Percentiles rank a stretch among this genome's conserved stretches.
phyloP scores from a whole-genome alignment of 1,140 invertebrate species.

The Nymphalis io region DNA sequence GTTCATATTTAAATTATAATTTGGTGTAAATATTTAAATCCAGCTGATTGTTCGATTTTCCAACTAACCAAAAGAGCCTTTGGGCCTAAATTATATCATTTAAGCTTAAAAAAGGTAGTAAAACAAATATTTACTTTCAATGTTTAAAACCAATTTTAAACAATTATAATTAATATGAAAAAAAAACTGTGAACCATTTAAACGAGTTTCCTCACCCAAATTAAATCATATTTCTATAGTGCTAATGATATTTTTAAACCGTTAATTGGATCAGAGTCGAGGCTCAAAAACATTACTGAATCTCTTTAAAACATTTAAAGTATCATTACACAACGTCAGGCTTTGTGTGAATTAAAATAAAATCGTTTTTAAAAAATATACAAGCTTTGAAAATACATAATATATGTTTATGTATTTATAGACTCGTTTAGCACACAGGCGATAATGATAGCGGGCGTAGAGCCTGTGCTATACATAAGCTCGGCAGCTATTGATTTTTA shows the following conservation, averaged over 20 bases:
- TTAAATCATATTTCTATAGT: constrained; percentile 5
- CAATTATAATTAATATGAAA: background rate
- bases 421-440: background rate
- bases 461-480: constrained; percentile 12
- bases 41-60: no score
- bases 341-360: background rate
- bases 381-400: background rate
- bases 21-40: no score
- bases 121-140: no score
- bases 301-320: constrained; percentile 10
- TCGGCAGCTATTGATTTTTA: constrained; percentile 21
- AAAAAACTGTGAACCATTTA: background rate
- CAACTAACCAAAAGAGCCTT: no score
- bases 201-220: background rate
- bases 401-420: background rate
- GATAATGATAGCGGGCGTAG: constrained; percentile 11
- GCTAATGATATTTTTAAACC: constrained; percentile 5
- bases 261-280: constrained; percentile 10
- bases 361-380: background rate
- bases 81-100: no score
- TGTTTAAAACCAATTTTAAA: no score
- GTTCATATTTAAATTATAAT: no score
- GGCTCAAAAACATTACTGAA: constrained; percentile 7
- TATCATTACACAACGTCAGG: constrained; percentile 4
- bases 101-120: no score